These are phyloP conservation scores for Polymixis flavicincta DNA, from an alignment of 2,888 invertebrate species.

Conservation along the genomic window DNA sequence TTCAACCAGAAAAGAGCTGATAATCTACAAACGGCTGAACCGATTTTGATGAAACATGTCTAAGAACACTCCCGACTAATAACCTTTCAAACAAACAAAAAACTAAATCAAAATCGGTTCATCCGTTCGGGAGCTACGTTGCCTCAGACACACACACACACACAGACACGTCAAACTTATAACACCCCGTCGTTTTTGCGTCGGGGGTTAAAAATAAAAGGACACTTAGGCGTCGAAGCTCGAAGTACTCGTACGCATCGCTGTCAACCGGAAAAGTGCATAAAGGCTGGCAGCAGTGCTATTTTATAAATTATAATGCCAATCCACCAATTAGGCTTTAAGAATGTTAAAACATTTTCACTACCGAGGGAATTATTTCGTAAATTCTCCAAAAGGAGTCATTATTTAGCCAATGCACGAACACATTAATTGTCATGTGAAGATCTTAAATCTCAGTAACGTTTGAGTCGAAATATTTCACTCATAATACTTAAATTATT, in stretches of 20 bases:
- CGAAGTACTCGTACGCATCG: neutral
- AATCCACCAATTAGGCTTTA: neutral
- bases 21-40: no score
- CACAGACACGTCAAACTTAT: no score
- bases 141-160: no score
- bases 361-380: neutral
- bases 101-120: no score
- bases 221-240: neutral
- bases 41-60: no score
- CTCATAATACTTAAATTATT: slow-evolving; percentile 48
- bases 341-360: slow-evolving; percentile 3
- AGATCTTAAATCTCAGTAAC: slow-evolving; percentile 54
- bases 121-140: no score
- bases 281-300: neutral
- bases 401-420: slow-evolving; percentile 47
- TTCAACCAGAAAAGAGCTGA: no score
- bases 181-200: no score
- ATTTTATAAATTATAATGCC: neutral
- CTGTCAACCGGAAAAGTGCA: neutral
- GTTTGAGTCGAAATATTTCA: slow-evolving; percentile 51
- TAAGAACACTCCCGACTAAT: no score
- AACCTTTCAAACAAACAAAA: no score
- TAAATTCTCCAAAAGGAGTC: slow-evolving; percentile 5
- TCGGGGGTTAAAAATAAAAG: no score
- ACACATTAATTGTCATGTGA: slow-evolving; percentile 39